Conservation (phyloP, 2,113 vertebrate species). For the Columba janthina region DNA sequence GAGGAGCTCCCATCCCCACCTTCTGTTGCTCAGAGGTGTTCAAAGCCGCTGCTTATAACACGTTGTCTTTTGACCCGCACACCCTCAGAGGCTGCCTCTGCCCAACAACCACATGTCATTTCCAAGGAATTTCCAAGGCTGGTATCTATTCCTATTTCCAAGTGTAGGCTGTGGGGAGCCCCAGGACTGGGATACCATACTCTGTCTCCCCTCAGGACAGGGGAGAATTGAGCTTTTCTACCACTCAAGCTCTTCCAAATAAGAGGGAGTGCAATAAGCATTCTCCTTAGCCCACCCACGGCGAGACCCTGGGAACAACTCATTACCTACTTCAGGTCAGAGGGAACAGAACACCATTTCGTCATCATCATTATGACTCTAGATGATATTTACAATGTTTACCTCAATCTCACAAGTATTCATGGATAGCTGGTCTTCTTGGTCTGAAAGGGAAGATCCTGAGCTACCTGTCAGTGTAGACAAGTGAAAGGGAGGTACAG, state of each 20-base stretch:
- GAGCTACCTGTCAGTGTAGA: not conserved
- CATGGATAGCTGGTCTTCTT: not conserved
- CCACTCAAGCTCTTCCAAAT: not conserved
- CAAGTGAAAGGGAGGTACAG: not conserved
- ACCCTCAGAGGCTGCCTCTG: not conserved
- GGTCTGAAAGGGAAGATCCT: not conserved
- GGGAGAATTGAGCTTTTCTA: not conserved
- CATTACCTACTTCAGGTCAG: not conserved
- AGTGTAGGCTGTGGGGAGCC: not conserved
- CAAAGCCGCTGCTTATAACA: not conserved
- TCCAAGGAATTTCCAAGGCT: not conserved
- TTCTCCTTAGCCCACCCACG: not conserved
- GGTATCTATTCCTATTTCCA: not conserved
- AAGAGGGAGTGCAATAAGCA: not conserved
- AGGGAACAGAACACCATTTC: not conserved
- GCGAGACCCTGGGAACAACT: not conserved
- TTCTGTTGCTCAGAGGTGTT: not conserved
- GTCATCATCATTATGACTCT: not conserved
- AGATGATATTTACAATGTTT: not conserved
- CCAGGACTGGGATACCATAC: not conserved
- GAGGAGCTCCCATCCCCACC: not conserved
- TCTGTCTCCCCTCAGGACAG: not conserved
- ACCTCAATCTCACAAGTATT: not conserved
- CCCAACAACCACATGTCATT: accelerated
- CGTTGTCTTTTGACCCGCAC: not conserved